phyloP scores from a whole-genome alignment of 1,140 invertebrate genomes.

The Pachyrhynchus sulphureomaculatus region DNA sequence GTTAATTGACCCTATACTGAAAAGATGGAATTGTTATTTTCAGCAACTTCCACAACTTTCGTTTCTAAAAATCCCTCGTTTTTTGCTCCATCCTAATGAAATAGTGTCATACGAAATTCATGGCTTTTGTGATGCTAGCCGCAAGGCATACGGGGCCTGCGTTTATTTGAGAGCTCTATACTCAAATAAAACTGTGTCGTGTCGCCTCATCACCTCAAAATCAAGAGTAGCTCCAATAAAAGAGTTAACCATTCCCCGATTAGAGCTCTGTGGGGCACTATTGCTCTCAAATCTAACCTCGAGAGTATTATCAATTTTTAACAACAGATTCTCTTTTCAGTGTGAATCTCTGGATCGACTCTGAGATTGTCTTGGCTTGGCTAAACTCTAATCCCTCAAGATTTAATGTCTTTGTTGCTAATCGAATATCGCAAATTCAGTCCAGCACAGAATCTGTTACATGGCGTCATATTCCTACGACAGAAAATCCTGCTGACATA shows the following conservation, averaged over 20 bases:
- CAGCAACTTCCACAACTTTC: not conserved
- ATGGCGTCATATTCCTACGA: conserved; percentile 50
- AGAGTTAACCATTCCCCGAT: too few relatives aligned
- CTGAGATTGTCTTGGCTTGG: conserved; percentile 51
- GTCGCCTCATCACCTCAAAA: too few relatives aligned
- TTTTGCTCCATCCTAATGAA: conserved; percentile 50
- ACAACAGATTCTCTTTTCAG: conserved; percentile 30
- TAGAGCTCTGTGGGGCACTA: conserved; percentile 13
- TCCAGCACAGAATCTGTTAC: conserved; percentile 19
- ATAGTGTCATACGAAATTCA: conserved; percentile 47
- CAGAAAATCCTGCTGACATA: conserved; percentile 53
- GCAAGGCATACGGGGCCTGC: conserved; percentile 41
- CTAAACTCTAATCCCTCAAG: conserved; percentile 39
- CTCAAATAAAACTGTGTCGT: not conserved
- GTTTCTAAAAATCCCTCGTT: not conserved
- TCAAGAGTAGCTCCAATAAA: too few relatives aligned
- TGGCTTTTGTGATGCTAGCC: conserved; percentile 40
- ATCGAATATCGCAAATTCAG: conserved; percentile 44
- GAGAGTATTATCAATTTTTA: conserved; percentile 26
- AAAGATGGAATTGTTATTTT: not conserved
- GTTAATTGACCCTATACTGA: conserved; percentile 30
- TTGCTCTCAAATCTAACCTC: conserved; percentile 3
- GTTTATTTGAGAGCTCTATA: conserved; percentile 33
- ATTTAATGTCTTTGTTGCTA: conserved; percentile 49
- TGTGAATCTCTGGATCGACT: conserved; percentile 50